Base-by-base conservation (phyloP, 2,888 invertebrate genomes). In the Drosophila hamatofila region DNA sequence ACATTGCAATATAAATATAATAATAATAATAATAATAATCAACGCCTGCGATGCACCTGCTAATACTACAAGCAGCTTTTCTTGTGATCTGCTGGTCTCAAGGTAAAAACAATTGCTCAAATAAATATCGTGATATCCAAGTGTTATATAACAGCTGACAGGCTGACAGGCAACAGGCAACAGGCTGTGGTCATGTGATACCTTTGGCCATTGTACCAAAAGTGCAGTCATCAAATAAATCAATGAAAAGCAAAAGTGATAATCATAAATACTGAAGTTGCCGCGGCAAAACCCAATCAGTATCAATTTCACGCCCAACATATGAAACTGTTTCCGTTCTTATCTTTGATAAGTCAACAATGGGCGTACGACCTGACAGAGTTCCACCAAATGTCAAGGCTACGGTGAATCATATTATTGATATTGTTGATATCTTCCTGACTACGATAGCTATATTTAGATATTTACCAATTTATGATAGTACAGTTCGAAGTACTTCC, bases 11-110 rank as follows among this genome's bases (percentile, higher is more conserved):
- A 16, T 30, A 30, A 30, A 30, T 30, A 16, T 5, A 21, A 16
- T 23, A 52, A 51, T n/a, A 21, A 9, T 2, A 57, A 18, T 33
- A 23, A 42, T 16, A 7, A 16, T 23, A 42, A 42, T 21, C 11
- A 16, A n/a, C 35, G 57, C 48, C 14, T 49, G 54, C 52, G 44
- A 79, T 76, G 76, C 67, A 78, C 16, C 46, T 71, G 33, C 25
- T 79, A 52, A 49, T 80, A 64, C 60, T 62, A 14, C 72, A 71
- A 58, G 71, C 78, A 27, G 60, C 52, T 25, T 66, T 84, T 44
- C 56, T 84, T 56, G 48, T 80, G 33, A 74, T 88, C 73, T 80
- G 71, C 75, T 78, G 70, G 81, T 64, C 70, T 68, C 81, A 83
- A 88, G 84, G 84, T 84, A 88, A 77, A 54, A 11, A 23, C 42